Evolutionary conservation across 2,113 vertebrate species (phyloP), one percentile per base, ranked within the genome.

Genomic region (Clarias batrachus): DNA sequence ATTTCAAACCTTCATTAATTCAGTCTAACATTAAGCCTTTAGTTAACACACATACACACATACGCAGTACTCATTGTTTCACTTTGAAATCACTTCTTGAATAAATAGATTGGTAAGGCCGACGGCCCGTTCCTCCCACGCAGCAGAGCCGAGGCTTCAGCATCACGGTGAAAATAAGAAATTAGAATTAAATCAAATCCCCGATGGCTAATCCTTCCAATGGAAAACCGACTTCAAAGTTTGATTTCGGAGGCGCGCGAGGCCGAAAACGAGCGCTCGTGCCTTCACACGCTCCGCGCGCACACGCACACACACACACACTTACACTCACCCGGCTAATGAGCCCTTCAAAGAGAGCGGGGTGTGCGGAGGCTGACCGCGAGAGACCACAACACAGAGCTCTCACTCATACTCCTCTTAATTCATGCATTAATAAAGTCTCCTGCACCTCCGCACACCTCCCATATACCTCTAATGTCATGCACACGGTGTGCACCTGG

Each of bases 211-310:
- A 94, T 94, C 92, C 93, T 93, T 95, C 93, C 94, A 94, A 94
- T 93, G 93, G 90, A 94, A 93, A 94, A 92, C 91, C 86, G 89
- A 95, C 94, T 94, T 95, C 95, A 95, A 95, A 95, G 94, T 94
- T 92, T 93, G 94, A 94, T 95, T 96, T 96, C 93, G 94, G 93
- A 92, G 92, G 92, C 91, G 91, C 91, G 90, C 90, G 88, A 90
- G 89, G 92, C 92, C 90, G 92, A 91, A 33, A 90, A 92, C 86
- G 8, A 78, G 92, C 93, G 93, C 93, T 94, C 92, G 93, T 93
- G 93, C 93, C 89, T 92, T 87, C 84, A 91, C 90, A 93, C 91
- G n/a, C 76, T 19, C 92, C 93, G 92, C 91, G 94, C 95, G 93
- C 95, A 95, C 93, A 92, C 92, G 89, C 94, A 92, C 93, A 94